Base-by-base conservation (phyloP, 1,140 invertebrate genomes). In the Delia radicum region DNA sequence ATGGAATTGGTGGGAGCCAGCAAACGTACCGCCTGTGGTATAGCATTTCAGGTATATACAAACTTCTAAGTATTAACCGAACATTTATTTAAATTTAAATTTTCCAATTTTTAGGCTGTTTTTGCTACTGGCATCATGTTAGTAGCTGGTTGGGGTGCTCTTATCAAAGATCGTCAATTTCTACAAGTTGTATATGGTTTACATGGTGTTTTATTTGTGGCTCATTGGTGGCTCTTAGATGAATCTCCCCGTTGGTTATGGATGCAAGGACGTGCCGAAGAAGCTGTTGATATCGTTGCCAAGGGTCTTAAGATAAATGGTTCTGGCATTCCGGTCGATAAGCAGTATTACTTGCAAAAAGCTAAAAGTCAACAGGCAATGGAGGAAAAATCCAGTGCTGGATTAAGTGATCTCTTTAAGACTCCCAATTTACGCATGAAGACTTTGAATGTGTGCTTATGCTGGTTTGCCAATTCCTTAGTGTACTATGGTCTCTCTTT, bases 381-480 rank as follows among this genome's bases (percentile, higher is more conserved):
- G 1, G 85, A 88, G 26, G 87, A 90, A 1, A 82, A 84, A 55
- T 18, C 79, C 18, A 80, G 78, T 55, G 89, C 89, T 1, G 88
- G 90, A 2, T 87, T 92, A 0, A 48, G 87, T 3, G 94, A 95
- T 86, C 87, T 96, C 2, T 93, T 97, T 80, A 92, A 90, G 79
- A 94, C 94, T 0, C 93, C 93, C 1, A 93, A 92, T 81, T 83
- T 97, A 21, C 89, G 95, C 65, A 92, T 90, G 75, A 94, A 93
- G 82, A 94, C 93, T 0, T 79, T 96, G 0, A 95, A 95, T 81
- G 89, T 95, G 1, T 95, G 94, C 79, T 89, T 95, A 10, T 92
- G 92, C 78, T 97, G 95, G 94, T 95, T 96, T 82, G 93, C 94
- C 1, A 96, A 96, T 83, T 94, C 94, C 15, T 89, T 96, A 75